Base-by-base conservation (phyloP, 2,888 invertebrate species). In the Allacma fusca region DNA sequence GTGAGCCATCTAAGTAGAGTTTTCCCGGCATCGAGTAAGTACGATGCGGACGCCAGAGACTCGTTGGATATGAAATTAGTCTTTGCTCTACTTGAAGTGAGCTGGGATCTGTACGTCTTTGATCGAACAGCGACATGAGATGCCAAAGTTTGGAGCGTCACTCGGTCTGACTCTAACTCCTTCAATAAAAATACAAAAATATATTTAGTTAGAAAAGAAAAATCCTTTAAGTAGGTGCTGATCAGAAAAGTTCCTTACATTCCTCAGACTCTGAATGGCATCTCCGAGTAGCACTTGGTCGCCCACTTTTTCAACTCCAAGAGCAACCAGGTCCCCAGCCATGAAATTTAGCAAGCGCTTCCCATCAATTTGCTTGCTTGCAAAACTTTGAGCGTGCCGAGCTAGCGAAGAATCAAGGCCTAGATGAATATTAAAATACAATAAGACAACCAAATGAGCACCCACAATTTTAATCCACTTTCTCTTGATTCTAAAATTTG, bases 261-360 rank as follows among this genome's bases (percentile, higher is more conserved):
- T 78, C 75, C 79, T 23, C 4, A 81, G 44, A 21, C 69, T 74
- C 69, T 76, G 80, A 64, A 83, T 81, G 0, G 81, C 82, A 34
- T 83, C 83, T 21, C 80, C 78, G 16, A 83, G 76, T 1, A 82
- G 50, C 1, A 82, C 78, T 78, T 83, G 83, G 65, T 83, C 83
- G 5, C 83, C 83, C 28, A 83, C 79, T 76, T 77, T 78, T 2
- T 76, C 70, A 4, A 83, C 78, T 19, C 81, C 81, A 67, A 72
- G 75, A 13, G 64, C 34, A 9, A 28, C 62, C 19, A 81, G 65
- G 28, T 80, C 80, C 12, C 80, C 83, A 1, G 80, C 75, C 83
- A 82, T 81, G 2, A 80, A 68, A 65, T 79, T 83, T 13, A 82
- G 73, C 2, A 83, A 69, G 44, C 76, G 79, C 19, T 76, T 44